phyloP scores from a whole-genome alignment of 1,140 invertebrate species.

The Papilio machaon region DNA sequence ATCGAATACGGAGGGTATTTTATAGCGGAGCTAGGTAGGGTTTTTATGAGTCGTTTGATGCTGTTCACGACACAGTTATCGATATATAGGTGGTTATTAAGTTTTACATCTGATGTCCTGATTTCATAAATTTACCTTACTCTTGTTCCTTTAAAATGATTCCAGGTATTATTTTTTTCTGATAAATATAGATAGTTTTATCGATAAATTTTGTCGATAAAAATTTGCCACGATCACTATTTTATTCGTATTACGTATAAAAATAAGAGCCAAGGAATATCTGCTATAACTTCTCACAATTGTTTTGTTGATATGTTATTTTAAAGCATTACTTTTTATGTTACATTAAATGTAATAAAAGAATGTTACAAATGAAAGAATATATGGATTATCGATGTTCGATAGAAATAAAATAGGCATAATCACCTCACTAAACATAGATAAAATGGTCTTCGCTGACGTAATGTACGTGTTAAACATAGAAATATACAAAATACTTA shows the following conservation, averaged over 20 bases:
- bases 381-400: neutral
- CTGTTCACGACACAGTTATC: conserved; percentile 58
- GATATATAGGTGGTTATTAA: conserved; percentile 61
- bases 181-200: neutral
- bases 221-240: neutral
- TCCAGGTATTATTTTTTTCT: neutral
- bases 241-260: neutral
- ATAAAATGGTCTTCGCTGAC: neutral
- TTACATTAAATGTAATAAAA: neutral
- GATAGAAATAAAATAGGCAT: conserved; percentile 7
- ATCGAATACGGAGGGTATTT: conserved; percentile 61
- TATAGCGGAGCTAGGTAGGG: conserved; percentile 54
- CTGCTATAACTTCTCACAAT: neutral
- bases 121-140: conserved; percentile 49
- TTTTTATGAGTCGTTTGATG: conserved; percentile 59
- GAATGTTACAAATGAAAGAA: neutral
- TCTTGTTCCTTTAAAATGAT: neutral
- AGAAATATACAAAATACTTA: conserved; percentile 2
- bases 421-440: conserved; percentile 2
- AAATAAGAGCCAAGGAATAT: neutral
- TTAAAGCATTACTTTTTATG: neutral
- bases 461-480: neutral
- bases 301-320: neutral
- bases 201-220: neutral
- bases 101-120: conserved; percentile 56